A percentile compares a stretch with the other conserved stretches of the same genome.
phyloP scores from a whole-genome alignment of 2,797 vertebrate species.

The Taeniopygia guttata region DNA sequence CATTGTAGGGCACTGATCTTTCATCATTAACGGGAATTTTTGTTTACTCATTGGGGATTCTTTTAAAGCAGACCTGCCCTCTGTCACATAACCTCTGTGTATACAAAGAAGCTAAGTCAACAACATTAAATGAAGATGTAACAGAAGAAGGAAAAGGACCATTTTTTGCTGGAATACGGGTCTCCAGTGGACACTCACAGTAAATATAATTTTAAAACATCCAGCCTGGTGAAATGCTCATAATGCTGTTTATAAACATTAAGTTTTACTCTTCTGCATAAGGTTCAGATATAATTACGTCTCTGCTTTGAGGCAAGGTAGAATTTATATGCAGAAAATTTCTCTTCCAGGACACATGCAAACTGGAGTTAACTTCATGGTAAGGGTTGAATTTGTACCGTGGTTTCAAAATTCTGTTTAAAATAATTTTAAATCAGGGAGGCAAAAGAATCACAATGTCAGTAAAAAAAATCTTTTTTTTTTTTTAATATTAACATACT shows the following conservation, averaged over 20 bases:
- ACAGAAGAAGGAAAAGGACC: background rate
- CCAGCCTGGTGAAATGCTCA: background rate
- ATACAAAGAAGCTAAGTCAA: background rate
- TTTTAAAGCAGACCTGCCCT: background rate
- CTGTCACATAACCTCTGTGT: background rate
- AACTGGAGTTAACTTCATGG: background rate
- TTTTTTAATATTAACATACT: background rate
- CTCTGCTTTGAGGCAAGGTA: background rate
- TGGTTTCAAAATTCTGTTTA: background rate
- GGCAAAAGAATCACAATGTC: background rate
- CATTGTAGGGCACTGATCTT: background rate
- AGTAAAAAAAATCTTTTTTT: fast-evolving
- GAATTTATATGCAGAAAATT: background rate
- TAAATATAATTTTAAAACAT: background rate
- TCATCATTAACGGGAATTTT: background rate
- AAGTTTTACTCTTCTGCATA: background rate
- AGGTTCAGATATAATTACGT: background rate
- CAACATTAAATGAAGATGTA: background rate
- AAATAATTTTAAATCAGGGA: background rate
- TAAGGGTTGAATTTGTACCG: background rate
- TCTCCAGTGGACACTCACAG: background rate
- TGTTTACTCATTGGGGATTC: background rate
- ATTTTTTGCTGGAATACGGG: background rate
- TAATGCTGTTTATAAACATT: background rate
- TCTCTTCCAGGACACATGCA: background rate